Evolutionary conservation across 2,797 vertebrate species (phyloP), one percentile per base, ranked within the genome.

Genomic region (Scarus forsteni): DNA sequence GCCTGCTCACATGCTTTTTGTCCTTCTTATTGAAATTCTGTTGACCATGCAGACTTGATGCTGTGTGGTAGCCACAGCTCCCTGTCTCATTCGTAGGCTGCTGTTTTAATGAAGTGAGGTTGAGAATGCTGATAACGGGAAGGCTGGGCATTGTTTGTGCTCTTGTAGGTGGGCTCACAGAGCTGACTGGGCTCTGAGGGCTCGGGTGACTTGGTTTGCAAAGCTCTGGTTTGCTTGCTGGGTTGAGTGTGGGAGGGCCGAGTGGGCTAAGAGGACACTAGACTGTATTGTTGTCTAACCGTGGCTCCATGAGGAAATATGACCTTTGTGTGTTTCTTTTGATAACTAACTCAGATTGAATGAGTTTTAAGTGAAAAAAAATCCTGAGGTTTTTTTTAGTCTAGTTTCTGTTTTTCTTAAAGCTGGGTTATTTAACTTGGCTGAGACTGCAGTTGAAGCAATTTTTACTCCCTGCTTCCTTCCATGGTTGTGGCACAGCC

Each of bases 81-180:
- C 55, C 12, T 14, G 77, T 85, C 72, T 67, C 55, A 43, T 77
- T 50, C 27, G 80, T 59, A 63, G 79, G 73, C 75, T 36, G 0
- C 58, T 16, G 70, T 57, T 61, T 84, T 75, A 73, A 80, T 80
- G 74, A 84, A 79, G 69, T 14, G 73, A 42, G 60, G 27, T 62
- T 73, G 81, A 70, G 83, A 82, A 80, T 85, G 80, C 77, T 86
- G 58, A 73, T 62, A 8, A n/a, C 67, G 79, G 66, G 81, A 66
- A 77, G 78, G 59, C 64, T 35, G 72, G 44, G 46, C 72, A 86
- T 92, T 90, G 88, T 91, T 86, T 68, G 2, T 49, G 38, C 49
- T 75, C 64, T 44, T 6, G 89, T 89, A 68, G 89, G 87, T n/a
- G 66, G 83, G 57, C 71, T 73, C 70, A 8, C 61, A 19, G 39